A percentile compares a stretch with the other conserved stretches of the same genome.
Conservation (phyloP, 2,888 invertebrate genomes). For the Oligia strigilis region DNA sequence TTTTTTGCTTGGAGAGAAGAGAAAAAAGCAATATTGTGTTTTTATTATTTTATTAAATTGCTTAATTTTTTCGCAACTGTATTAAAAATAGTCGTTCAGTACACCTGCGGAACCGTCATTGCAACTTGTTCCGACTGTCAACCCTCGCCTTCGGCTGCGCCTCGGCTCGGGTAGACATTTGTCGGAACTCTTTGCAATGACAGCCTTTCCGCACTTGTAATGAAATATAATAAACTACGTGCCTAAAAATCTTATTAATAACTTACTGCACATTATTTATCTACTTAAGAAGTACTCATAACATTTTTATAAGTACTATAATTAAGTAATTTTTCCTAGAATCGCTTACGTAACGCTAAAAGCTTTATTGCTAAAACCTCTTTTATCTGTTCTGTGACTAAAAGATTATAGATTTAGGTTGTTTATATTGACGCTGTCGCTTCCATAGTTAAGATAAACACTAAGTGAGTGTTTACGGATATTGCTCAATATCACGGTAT, state of each 20-base stretch:
- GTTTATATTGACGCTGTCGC: conserved; percentile 32
- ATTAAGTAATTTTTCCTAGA: background rate
- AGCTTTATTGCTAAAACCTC: conserved; percentile 6
- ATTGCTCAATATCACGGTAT: conserved; percentile 55
- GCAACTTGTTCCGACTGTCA: no score
- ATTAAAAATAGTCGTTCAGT: no score
- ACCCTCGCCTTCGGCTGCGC: no score
- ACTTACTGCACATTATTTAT: background rate
- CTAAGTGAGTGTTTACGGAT: conserved; percentile 46
- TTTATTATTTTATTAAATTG: no score
- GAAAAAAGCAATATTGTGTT: no score
- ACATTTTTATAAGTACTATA: background rate
- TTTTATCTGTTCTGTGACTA: background rate
- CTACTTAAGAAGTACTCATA: background rate
- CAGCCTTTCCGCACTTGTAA: no score
- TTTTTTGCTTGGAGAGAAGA: no score
- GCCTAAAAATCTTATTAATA: background rate
- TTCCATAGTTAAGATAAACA: conserved; percentile 45
- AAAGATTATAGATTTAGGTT: conserved; percentile 14
- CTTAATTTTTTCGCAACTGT: no score
- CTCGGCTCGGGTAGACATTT: no score
- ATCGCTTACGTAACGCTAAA: conserved; percentile 7
- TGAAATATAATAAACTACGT: no score
- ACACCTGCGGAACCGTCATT: no score
- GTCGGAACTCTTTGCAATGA: no score